Percentiles rank a stretch among this genome's conserved stretches.
Conservation (phyloP, 2,888 invertebrate species). For the Volucella bombylans region DNA sequence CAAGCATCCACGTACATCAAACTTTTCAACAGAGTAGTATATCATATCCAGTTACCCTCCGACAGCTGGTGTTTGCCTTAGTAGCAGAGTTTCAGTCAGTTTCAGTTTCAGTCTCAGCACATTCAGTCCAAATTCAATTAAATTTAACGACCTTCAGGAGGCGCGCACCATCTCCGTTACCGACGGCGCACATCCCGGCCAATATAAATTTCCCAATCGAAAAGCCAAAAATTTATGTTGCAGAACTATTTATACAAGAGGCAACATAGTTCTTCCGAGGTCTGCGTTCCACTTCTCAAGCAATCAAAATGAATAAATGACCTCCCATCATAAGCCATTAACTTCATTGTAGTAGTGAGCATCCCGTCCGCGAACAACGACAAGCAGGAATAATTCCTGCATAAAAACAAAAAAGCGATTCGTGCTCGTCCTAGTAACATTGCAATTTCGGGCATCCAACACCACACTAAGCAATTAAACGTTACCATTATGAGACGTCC, state of each 20-base stretch:
- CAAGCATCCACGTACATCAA: background rate
- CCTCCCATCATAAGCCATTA: slow-evolving; percentile 71
- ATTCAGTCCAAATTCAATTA: slow-evolving; percentile 38
- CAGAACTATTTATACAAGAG: slow-evolving; percentile 37
- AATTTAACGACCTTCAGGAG: slow-evolving; percentile 32
- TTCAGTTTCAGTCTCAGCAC: background rate
- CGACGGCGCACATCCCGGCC: background rate
- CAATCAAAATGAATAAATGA: slow-evolving; percentile 70
- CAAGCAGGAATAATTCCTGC: slow-evolving; percentile 1
- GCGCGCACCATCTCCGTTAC: background rate
- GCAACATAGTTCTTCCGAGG: slow-evolving; percentile 45
- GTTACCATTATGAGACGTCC: slow-evolving; percentile 68
- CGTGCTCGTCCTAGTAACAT: slow-evolving; percentile 5
- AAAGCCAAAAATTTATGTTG: slow-evolving; percentile 60
- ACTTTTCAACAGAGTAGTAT: background rate
- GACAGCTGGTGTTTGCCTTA: background rate
- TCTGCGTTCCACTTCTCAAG: slow-evolving; percentile 51
- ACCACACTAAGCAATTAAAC: slow-evolving; percentile 62
- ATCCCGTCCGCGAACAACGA: slow-evolving; percentile 12
- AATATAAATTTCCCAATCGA: slow-evolving; percentile 61
- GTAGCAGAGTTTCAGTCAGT: background rate
- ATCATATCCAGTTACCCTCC: background rate
- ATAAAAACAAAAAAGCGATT: slow-evolving; percentile 21
- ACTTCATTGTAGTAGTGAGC: slow-evolving; percentile 58
- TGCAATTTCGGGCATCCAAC: slow-evolving; percentile 61